A percentile compares a stretch with the other conserved stretches of the same genome.
phyloP scores from a whole-genome alignment of 2,797 vertebrate species.

The Etheostoma perlongum region DNA sequence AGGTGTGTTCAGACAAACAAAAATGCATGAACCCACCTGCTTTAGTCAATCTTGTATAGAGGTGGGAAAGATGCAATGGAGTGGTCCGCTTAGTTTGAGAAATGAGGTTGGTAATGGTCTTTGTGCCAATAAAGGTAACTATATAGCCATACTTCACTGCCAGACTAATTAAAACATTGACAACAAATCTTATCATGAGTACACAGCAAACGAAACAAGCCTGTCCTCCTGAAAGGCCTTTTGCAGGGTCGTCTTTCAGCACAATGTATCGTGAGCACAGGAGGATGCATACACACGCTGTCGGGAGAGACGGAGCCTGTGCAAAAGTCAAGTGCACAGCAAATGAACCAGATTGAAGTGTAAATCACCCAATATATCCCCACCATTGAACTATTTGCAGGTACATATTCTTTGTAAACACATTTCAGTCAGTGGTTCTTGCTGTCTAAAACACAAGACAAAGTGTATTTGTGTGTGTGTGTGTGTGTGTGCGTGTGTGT shows the following conservation, averaged over 20 bases:
- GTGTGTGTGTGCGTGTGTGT: conserved; percentile 7
- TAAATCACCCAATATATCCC: conserved; percentile 31
- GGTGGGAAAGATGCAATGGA: background rate
- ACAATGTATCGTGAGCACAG: conserved; percentile 69
- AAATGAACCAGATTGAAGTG: conserved; percentile 53
- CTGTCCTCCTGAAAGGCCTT: conserved; percentile 13
- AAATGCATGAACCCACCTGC: conserved; percentile 1
- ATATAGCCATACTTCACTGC: background rate
- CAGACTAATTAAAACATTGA: conserved; percentile 1
- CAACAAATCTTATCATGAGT: background rate
- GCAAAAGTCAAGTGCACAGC: conserved; percentile 53
- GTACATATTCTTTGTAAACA: background rate
- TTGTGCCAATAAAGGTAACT: background rate
- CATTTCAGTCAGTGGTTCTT: conserved; percentile 12
- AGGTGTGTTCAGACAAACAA: conserved; percentile 9
- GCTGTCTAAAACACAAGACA: conserved; percentile 10
- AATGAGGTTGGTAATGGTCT: conserved; percentile 1
- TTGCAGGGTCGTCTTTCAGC: conserved; percentile 58
- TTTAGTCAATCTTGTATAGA: conserved; percentile 20
- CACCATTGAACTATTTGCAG: conserved; percentile 33
- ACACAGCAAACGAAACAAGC: background rate
- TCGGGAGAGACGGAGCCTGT: conserved; percentile 16
- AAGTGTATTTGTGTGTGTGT: conserved; percentile 8
- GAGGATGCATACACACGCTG: conserved; percentile 7
- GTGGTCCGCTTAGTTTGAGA: background rate